phyloP scores from a whole-genome alignment of 2,797 vertebrate genomes.

The Sebastes matsubarae region DNA sequence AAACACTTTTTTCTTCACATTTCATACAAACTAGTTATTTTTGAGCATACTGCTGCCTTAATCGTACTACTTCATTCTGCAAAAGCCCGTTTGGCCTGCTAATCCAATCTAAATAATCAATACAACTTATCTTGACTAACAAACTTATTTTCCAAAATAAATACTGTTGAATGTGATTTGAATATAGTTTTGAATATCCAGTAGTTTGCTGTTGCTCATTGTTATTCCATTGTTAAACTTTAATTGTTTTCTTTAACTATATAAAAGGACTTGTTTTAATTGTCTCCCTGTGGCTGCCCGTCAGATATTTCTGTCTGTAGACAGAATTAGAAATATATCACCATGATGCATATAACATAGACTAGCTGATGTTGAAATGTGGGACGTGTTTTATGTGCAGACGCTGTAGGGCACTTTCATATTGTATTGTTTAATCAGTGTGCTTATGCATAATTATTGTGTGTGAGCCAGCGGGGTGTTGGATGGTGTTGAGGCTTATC shows the following conservation, averaged over 20 bases:
- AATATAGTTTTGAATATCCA: neutral
- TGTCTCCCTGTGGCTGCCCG: neutral
- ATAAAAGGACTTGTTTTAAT: neutral
- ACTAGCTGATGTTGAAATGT: neutral
- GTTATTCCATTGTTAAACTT: neutral
- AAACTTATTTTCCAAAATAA: neutral
- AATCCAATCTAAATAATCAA: neutral
- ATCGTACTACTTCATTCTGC: neutral
- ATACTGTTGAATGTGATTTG: neutral
- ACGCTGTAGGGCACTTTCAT: constrained; percentile 2
- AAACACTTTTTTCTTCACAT: neutral
- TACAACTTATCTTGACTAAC: neutral
- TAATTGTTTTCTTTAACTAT: neutral
- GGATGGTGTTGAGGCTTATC: constrained; percentile 3
- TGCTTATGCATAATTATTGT: constrained; percentile 18
- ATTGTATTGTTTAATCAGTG: constrained; percentile 22
- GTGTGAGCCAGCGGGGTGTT: neutral
- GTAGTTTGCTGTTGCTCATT: neutral
- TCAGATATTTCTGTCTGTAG: neutral
- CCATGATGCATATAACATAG: neutral
- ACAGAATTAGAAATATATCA: constrained; percentile 8
- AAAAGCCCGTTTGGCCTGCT: neutral
- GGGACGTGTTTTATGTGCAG: constrained; percentile 3
- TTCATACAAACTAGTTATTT: neutral
- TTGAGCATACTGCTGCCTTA: neutral